Evolutionary conservation across 2,888 invertebrate genomes (phyloP).

Genomic region (Podabrus alpinus): DNA sequence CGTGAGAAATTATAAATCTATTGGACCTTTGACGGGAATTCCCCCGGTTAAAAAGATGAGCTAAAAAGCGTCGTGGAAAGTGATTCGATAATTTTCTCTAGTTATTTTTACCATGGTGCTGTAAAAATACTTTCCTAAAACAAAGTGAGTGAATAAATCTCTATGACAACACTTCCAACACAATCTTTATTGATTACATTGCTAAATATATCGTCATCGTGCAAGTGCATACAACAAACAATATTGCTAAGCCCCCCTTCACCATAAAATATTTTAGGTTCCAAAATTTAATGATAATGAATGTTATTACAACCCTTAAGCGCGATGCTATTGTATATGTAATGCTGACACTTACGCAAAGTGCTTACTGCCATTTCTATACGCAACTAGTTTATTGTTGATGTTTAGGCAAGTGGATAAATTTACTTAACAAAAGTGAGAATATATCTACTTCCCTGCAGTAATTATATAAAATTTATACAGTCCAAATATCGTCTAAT

Average conservation of each 20-base stretch:
- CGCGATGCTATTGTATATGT: conserved; percentile 25
- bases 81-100: not conserved
- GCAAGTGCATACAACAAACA: not conserved
- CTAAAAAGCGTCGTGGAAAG: not conserved
- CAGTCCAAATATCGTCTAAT: not conserved
- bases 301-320: conserved; percentile 29
- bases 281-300: conserved; percentile 27
- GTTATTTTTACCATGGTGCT: not conserved
- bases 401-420: conserved; percentile 23
- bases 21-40: not conserved
- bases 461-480: not conserved
- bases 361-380: conserved; percentile 30
- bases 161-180: not conserved
- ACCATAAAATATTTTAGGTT: conserved; percentile 12
- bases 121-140: not conserved
- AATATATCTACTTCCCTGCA: conserved; percentile 15
- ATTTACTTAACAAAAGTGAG: conserved; percentile 29
- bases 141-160: not conserved
- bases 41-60: no score
- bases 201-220: not conserved
- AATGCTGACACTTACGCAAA: conserved; percentile 29
- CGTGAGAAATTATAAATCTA: not conserved
- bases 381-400: conserved; percentile 20
- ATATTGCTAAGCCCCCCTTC: not conserved
- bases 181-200: not conserved